Percentiles rank a stretch among this genome's conserved stretches.
Conservation (phyloP, 37 sponge, comb jelly and placozoan genomes). For the Halichondria panicea region DNA sequence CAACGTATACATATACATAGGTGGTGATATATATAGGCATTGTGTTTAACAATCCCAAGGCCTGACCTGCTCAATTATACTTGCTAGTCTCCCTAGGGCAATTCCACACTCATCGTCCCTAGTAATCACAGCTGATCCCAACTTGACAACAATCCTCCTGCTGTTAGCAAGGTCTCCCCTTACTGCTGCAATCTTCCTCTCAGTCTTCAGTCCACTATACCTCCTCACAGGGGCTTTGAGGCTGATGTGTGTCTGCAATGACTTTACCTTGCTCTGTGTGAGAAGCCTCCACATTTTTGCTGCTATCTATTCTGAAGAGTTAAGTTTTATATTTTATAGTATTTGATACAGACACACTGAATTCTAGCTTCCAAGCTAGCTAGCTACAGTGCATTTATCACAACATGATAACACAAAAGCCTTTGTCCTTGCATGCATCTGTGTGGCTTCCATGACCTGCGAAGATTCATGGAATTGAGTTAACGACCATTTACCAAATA, state of each 20-base stretch:
- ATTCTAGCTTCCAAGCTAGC: no score
- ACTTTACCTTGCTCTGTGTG: neutral
- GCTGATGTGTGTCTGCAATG: no score
- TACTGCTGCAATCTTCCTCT: neutral
- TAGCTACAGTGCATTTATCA: no score
- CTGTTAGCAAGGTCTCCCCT: slow-evolving; percentile 53
- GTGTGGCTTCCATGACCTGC: no score
- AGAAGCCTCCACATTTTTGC: slow-evolving; percentile 3
- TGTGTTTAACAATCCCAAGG: no score
- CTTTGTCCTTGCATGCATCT: no score
- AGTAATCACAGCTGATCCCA: slow-evolving; percentile 87
- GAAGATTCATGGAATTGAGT: no score
- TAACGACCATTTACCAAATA: no score
- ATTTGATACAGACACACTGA: no score
- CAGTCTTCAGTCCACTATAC: neutral
- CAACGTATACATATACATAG: neutral
- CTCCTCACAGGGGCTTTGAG: neutral
- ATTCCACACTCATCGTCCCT: slow-evolving; percentile 78
- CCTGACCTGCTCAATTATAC: slow-evolving; percentile 88
- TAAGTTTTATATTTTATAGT: no score
- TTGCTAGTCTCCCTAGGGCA: slow-evolving; percentile 82
- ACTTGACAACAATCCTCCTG: slow-evolving; percentile 81
- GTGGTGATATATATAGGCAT: neutral
- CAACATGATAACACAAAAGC: no score
- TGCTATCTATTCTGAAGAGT: no score